These are phyloP conservation scores for Hiodon tergisus DNA, from an alignment of 2,113 vertebrate species.

Conservation along the genomic window DNA sequence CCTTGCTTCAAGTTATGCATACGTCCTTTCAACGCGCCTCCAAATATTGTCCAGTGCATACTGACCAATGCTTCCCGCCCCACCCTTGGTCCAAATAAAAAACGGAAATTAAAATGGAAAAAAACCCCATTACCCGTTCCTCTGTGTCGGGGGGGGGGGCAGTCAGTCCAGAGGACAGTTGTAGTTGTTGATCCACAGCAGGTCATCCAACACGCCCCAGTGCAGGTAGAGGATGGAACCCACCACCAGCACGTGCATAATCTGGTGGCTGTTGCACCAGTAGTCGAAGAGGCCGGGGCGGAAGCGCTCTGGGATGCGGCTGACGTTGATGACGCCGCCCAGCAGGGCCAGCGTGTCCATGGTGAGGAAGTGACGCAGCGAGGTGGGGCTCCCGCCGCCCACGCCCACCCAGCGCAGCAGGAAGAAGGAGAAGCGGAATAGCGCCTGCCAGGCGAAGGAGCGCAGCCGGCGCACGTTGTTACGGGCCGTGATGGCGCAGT, in stretches of 20 bases:
- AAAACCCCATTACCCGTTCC: slow-evolving; percentile 10
- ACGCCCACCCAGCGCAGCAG: slow-evolving; percentile 74
- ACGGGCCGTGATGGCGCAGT: slow-evolving; percentile 80
- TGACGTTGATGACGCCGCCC: slow-evolving; percentile 84
- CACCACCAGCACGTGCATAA: slow-evolving; percentile 89
- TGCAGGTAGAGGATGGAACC: slow-evolving; percentile 84
- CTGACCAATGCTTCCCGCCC: not conserved
- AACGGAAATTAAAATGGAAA: not conserved
- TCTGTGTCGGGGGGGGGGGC: not conserved
- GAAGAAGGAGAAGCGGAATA: slow-evolving; percentile 83
- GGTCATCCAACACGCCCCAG: slow-evolving; percentile 83
- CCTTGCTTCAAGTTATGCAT: slow-evolving; percentile 25
- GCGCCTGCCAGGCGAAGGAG: slow-evolving; percentile 83
- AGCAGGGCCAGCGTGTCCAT: slow-evolving; percentile 84
- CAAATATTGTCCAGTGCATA: slow-evolving; percentile 3
- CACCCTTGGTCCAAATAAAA: not conserved
- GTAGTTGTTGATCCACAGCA: slow-evolving; percentile 78
- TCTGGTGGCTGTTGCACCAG: slow-evolving; percentile 93
- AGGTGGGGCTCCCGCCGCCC: slow-evolving; percentile 77
- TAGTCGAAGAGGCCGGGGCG: slow-evolving; percentile 85
- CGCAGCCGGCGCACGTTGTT: slow-evolving; percentile 77
- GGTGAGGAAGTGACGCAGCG: slow-evolving; percentile 77
- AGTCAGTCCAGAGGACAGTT: slow-evolving; percentile 74
- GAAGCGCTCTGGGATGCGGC: slow-evolving; percentile 81
- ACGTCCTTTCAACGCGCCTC: not conserved